Percentiles rank a stretch among this genome's conserved stretches.
phyloP scores from a whole-genome alignment of 2,888 invertebrate genomes.

The Zelleria hepariella region DNA sequence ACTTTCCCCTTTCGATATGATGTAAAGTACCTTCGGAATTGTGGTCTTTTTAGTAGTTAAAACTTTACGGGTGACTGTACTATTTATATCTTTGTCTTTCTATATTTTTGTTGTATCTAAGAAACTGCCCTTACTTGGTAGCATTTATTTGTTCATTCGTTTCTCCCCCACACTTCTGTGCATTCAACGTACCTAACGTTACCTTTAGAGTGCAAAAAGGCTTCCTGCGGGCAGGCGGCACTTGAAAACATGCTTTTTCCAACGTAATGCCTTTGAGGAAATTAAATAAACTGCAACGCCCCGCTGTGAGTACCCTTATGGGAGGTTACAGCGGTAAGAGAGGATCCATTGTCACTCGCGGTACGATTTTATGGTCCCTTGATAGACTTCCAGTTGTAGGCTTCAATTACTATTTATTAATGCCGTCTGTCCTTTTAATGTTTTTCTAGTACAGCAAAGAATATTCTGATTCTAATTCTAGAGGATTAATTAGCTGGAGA shows the following conservation, averaged over 20 bases:
- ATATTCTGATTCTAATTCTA: too few species aligned
- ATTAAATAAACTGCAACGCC: constrained; percentile 69
- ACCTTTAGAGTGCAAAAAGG: background rate
- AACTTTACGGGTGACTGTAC: too few species aligned
- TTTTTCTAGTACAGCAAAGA: background rate
- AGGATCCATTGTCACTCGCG: constrained; percentile 19
- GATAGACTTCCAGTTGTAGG: background rate
- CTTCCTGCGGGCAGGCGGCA: constrained; percentile 24
- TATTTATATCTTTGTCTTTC: background rate
- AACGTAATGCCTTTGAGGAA: constrained; percentile 65
- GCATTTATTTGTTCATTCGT: too few species aligned
- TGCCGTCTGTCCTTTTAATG: too few species aligned
- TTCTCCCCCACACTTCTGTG: background rate
- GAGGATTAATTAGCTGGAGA: too few species aligned
- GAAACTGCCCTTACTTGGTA: background rate
- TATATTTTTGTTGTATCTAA: background rate
- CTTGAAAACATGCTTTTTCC: constrained; percentile 61
- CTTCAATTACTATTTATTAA: too few species aligned
- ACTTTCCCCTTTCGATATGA: too few species aligned
- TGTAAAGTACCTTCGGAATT: too few species aligned
- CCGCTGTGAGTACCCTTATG: constrained; percentile 57
- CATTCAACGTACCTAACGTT: background rate
- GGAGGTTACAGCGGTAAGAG: constrained; percentile 16
- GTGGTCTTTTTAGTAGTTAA: too few species aligned
- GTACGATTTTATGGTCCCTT: background rate